Conservation (phyloP, 2,113 vertebrate genomes). For the Cervus canadensis region DNA sequence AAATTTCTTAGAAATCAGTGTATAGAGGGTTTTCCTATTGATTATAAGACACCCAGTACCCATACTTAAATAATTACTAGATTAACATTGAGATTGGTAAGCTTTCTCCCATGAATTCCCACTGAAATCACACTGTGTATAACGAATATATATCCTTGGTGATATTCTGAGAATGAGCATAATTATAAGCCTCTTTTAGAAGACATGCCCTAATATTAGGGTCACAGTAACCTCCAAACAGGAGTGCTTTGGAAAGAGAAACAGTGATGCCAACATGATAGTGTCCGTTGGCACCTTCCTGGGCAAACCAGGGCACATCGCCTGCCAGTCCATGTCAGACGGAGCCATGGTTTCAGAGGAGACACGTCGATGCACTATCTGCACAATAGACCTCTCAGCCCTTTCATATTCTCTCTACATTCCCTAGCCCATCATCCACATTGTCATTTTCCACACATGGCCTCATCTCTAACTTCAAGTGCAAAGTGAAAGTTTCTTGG, state of each 20-base stretch:
- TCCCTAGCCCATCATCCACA: background rate
- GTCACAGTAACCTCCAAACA: background rate
- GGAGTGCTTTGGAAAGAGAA: background rate
- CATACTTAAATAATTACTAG: background rate
- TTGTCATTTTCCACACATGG: background rate
- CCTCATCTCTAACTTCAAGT: background rate
- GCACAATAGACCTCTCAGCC: background rate
- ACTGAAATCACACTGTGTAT: background rate
- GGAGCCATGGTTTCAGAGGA: background rate
- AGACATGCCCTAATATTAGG: background rate
- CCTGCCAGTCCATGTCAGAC: rapidly evolving
- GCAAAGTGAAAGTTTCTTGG: background rate
- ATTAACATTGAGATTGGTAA: background rate
- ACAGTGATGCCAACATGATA: background rate
- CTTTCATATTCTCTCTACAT: background rate
- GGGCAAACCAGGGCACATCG: rapidly evolving
- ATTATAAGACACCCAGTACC: background rate
- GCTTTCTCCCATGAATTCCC: background rate
- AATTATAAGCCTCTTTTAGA: background rate
- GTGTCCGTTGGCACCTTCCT: background rate
- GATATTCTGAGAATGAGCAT: background rate
- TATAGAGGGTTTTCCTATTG: background rate
- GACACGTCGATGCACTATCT: background rate
- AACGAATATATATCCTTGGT: background rate
- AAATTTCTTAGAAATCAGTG: background rate